Conservation (phyloP, 2,888 invertebrate species). For the Microdon myrmicae region DNA sequence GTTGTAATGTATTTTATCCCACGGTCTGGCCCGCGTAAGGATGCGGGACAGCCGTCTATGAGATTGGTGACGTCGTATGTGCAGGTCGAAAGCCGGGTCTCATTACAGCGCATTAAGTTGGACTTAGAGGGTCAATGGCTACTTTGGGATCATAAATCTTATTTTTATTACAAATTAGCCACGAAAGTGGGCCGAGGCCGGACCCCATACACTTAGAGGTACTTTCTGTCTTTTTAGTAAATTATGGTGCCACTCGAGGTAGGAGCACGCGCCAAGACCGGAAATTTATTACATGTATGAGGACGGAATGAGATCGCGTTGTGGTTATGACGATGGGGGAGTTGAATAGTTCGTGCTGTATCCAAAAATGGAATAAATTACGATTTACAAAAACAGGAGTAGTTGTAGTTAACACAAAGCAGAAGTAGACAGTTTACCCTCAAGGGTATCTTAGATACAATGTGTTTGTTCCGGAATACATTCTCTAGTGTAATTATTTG, state of each 20-base stretch:
- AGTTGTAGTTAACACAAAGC: no score
- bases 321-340: no score
- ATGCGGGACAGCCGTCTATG: no score
- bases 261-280: constrained; percentile 45
- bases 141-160: constrained; percentile 45
- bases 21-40: constrained; percentile 13
- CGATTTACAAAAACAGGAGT: no score
- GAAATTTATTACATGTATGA: constrained; percentile 19
- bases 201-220: constrained; percentile 7
- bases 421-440: no score
- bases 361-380: constrained; percentile 41
- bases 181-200: constrained; percentile 44
- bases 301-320: background rate
- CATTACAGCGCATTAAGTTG: constrained; percentile 32
- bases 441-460: no score
- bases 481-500: constrained; percentile 34
- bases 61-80: background rate
- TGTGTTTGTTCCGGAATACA: constrained; percentile 34
- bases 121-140: constrained; percentile 47
- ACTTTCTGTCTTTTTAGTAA: constrained; percentile 37
- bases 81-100: constrained; percentile 26
- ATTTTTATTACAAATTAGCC: constrained; percentile 49
- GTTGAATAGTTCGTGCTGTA: constrained; percentile 10
- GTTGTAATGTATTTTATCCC: constrained; percentile 30
- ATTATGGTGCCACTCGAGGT: constrained; percentile 39